Base-by-base conservation (phyloP, 2,797 vertebrate genomes). In the Oreochromis grahami region DNA sequence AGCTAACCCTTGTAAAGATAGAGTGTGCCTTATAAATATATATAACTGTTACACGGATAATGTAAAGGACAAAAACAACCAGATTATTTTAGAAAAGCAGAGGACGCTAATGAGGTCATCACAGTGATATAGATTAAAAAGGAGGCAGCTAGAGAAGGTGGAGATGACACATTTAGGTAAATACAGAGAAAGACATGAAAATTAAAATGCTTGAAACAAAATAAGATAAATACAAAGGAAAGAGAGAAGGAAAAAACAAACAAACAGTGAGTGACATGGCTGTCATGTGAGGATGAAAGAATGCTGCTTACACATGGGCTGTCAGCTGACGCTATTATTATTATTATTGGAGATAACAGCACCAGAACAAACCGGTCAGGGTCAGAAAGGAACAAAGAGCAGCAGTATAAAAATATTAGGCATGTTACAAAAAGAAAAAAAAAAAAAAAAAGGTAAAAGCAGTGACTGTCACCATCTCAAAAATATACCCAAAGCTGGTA, bases 231-330 rank as follows among this genome's bases (percentile, higher is more conserved):
- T 34, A 79, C 77, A 83, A 78, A 88, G 70, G 58, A 83, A 32
- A 88, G 65, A 15, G 11, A 70, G 21, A 10, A 45, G 17, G 0
- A 3, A 32, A 60, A 86, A 13, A 32, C 80, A 60, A 36, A 81
- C 56, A 82, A 53, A 85, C 76, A 82, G 83, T 29, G 76, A 88
- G 79, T 82, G 89, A 93, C 82, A 91, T 32, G 56, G 68, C 85
- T 53, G 91, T 96, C 95, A 96, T 96, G 95, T 95, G 95, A 95
- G 91, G 65, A 83, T 88, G 89, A 94, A 95, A 92, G 93, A 95
- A 96, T 94, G 95, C 94, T 94, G 95, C 88, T 91, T 93, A 88
- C 90, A 94, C 91, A 90, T 76, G 74, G 77, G 82, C 87, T 58
- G 94, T 96, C 96, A 95, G 94, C 94, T 96, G 95, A 96, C 77